Evolutionary conservation across 2,888 invertebrate species (phyloP).

Genomic region (Oscheius onirici): DNA sequence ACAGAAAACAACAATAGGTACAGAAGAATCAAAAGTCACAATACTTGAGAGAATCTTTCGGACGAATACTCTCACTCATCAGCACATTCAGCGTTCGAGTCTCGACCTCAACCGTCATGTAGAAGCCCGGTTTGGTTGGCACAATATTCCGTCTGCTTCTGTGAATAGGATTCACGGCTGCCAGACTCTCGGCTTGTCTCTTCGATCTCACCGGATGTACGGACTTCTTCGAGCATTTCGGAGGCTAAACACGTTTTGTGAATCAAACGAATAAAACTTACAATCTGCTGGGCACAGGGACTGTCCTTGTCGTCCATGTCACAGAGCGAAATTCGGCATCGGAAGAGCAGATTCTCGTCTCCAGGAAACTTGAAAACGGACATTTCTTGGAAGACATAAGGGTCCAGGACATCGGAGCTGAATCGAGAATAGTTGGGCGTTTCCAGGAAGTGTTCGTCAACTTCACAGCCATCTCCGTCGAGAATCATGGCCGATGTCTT

Average conservation of each 20-base stretch:
- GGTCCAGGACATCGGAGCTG: constrained; percentile 38
- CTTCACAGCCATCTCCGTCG: constrained; percentile 67
- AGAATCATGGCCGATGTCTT: constrained; percentile 58
- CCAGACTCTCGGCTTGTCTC: constrained; percentile 17
- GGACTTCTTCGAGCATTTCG: constrained; percentile 45
- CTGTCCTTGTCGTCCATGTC: constrained; percentile 58
- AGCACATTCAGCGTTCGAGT: constrained; percentile 66
- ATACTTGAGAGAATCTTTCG: constrained; percentile 60
- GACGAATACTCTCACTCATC: constrained; percentile 63
- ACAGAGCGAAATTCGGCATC: constrained; percentile 67
- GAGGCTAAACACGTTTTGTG: constrained; percentile 42
- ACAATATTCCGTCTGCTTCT: constrained; percentile 42
- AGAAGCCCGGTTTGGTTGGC: constrained; percentile 57
- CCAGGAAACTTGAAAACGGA: constrained; percentile 69
- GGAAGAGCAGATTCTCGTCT: constrained; percentile 64
- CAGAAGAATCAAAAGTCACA: constrained; percentile 55
- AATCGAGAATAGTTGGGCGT: constrained; percentile 64
- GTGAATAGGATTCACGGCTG: not conserved
- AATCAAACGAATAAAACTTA: constrained; percentile 15
- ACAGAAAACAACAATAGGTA: not conserved
- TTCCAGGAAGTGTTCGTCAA: constrained; percentile 66
- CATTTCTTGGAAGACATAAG: constrained; percentile 63
- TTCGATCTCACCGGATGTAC: constrained; percentile 40
- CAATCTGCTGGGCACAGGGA: constrained; percentile 44
- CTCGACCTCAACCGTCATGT: constrained; percentile 61